A percentile compares a stretch with the other conserved stretches of the same genome.
phyloP scores from a whole-genome alignment of 2,888 invertebrate species.

The Cephus runcator region DNA sequence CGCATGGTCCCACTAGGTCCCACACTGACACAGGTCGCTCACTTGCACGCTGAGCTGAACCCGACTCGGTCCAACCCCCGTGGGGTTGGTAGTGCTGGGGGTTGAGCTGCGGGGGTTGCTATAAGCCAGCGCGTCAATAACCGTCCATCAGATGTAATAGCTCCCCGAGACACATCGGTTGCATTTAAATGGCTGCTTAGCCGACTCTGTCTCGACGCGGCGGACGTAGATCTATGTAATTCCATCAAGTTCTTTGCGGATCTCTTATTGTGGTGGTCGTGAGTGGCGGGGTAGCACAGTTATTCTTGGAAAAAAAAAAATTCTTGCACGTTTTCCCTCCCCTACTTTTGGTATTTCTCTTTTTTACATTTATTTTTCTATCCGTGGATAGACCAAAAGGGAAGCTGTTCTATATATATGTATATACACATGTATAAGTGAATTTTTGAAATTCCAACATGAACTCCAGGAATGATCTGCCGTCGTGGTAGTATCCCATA shows the following conservation, averaged over 20 bases:
- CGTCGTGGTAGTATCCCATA: constrained; percentile 10
- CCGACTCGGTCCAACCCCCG: constrained; percentile 22
- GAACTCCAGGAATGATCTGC: too few species aligned
- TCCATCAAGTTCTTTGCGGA: constrained; percentile 63
- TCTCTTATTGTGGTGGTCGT: constrained; percentile 57
- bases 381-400: too few species aligned
- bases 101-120: constrained; percentile 32
- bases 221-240: constrained; percentile 66
- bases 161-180: constrained; percentile 67
- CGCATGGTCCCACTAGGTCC: background rate
- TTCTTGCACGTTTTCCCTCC: background rate
- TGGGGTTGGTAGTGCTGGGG: constrained; percentile 25
- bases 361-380: too few species aligned
- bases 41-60: constrained; percentile 34
- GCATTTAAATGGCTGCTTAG: constrained; percentile 67
- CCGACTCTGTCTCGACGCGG: constrained; percentile 64
- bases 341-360: background rate
- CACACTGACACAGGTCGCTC: constrained; percentile 17
- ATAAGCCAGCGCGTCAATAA: constrained; percentile 66
- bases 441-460: too few species aligned
- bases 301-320: background rate
- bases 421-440: too few species aligned
- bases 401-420: too few species aligned
- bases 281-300: background rate
- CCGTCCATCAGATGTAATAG: constrained; percentile 67